Conservation (phyloP, 1,140 invertebrate genomes). For the Drosophila busckii region DNA sequence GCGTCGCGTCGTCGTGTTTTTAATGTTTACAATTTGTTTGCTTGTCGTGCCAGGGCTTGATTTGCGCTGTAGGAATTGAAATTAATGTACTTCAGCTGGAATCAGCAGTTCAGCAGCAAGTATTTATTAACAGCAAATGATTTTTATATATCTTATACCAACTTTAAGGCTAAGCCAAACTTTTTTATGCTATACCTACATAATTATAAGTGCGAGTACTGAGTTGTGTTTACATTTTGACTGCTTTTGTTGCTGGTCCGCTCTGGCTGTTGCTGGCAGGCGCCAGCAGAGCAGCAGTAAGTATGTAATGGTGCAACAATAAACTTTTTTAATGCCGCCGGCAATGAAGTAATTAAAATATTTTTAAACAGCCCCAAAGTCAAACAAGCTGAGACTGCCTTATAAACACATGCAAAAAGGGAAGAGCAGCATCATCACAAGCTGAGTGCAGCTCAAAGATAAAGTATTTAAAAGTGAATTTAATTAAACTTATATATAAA, state of each 20-base stretch:
- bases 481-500: slow-evolving; percentile 14
- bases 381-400: slow-evolving; percentile 22
- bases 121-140: too few species aligned
- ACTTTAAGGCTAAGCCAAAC: not conserved
- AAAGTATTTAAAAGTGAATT: slow-evolving; percentile 18
- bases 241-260: not conserved
- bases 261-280: slow-evolving; percentile 15
- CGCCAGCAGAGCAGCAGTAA: slow-evolving; percentile 16
- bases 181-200: not conserved
- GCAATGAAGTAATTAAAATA: slow-evolving; percentile 49
- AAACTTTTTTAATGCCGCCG: slow-evolving; percentile 45
- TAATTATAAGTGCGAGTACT: too few species aligned
- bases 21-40: slow-evolving; percentile 47
- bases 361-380: slow-evolving; percentile 39
- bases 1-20: slow-evolving; percentile 24
- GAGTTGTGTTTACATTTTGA: not conserved
- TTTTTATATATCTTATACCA: too few species aligned
- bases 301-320: slow-evolving; percentile 41
- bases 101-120: too few species aligned
- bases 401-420: not conserved
- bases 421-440: not conserved
- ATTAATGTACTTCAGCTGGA: slow-evolving; percentile 21
- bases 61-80: slow-evolving; percentile 33
- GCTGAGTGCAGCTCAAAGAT: not conserved
- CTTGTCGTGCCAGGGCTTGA: slow-evolving; percentile 28